These are phyloP conservation scores for Trimorus sp. DNA, from an alignment of 2,888 invertebrate genomes.

Conservation along the genomic window DNA sequence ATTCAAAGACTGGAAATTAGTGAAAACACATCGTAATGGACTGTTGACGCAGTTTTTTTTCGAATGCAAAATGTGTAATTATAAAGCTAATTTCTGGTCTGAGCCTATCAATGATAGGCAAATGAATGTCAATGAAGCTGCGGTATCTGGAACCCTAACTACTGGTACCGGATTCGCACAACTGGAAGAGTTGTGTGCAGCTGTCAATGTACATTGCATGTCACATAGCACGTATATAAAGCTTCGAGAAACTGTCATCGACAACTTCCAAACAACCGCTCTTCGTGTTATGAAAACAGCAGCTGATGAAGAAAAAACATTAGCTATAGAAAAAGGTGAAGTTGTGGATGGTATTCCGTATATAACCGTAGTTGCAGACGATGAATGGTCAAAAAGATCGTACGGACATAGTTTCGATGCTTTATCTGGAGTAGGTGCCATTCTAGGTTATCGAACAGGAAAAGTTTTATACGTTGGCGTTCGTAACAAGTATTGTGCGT, in stretches of 20 bases:
- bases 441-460: neutral
- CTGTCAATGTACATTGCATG: neutral
- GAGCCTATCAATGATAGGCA: neutral
- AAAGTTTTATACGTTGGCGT: constrained; percentile 12
- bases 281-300: neutral
- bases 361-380: too few species aligned
- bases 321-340: constrained; percentile 5
- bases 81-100: too few species aligned
- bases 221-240: neutral
- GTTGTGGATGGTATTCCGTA: constrained; percentile 1
- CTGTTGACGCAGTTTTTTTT: constrained; percentile 12
- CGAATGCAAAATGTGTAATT: too few species aligned
- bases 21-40: neutral
- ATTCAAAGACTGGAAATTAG: too few species aligned
- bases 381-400: neutral
- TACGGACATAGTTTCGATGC: constrained; percentile 4
- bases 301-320: constrained; percentile 5
- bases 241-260: neutral
- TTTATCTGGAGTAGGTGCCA: neutral
- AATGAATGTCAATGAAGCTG: too few species aligned
- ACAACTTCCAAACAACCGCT: neutral
- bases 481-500: constrained; percentile 7
- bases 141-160: too few species aligned
- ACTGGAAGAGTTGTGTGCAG: too few species aligned
- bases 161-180: too few species aligned